These are phyloP conservation scores for Echinometra lucunter DNA, from an alignment of 53 echinoderm and acorn worm genomes.

Conservation along the genomic window DNA sequence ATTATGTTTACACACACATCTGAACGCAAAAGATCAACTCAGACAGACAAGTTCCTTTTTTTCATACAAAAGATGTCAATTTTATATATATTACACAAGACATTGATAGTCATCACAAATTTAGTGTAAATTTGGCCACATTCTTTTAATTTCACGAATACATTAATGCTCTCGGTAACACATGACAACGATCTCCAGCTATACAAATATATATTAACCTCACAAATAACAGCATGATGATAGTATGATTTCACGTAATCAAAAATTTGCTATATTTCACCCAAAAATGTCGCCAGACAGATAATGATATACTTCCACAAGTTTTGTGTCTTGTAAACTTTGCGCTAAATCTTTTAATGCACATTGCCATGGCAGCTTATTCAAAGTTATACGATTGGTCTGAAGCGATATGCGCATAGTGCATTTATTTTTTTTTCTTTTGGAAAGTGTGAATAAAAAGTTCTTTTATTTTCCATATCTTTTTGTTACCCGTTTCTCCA, in stretches of 20 bases:
- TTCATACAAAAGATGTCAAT: constrained; percentile 68
- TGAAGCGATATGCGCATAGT: background rate
- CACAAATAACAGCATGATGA: background rate
- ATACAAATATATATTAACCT: constrained; percentile 35
- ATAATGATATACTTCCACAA: background rate
- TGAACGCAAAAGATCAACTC: background rate
- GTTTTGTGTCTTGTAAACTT: background rate
- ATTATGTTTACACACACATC: background rate
- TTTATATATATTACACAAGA: constrained; percentile 68
- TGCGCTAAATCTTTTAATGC: background rate
- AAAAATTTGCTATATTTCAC: background rate
- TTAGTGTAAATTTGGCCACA: constrained; percentile 69
- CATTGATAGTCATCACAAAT: constrained; percentile 71
- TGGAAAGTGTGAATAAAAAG: background rate
- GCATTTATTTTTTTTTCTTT: background rate
- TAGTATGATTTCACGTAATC: constrained; percentile 6
- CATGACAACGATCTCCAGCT: constrained; percentile 47
- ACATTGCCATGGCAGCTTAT: background rate
- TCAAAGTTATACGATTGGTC: background rate
- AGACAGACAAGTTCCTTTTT: constrained; percentile 17
- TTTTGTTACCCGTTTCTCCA: background rate
- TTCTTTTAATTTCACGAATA: constrained; percentile 63
- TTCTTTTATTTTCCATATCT: background rate
- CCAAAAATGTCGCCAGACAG: background rate
- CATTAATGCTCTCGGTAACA: constrained; percentile 59